These are phyloP conservation scores for Pandemis cinnamomeana DNA, from an alignment of 2,888 invertebrate species.

Conservation along the genomic window DNA sequence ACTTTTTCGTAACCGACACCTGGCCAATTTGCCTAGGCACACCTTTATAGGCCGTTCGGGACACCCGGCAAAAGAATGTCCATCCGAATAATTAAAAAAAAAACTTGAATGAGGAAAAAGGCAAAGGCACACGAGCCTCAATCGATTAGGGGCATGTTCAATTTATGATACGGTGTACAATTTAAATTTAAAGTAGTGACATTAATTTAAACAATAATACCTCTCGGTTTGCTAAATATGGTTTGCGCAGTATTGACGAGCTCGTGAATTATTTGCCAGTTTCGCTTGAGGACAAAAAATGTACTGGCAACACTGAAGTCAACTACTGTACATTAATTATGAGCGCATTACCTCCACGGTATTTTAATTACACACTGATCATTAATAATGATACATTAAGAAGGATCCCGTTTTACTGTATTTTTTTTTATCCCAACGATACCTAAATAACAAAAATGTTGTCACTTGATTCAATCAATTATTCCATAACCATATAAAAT, in stretches of 20 bases:
- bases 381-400: background rate
- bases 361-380: background rate
- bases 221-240: constrained; percentile 12
- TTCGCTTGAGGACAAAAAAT: constrained; percentile 11
- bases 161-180: constrained; percentile 20
- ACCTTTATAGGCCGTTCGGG: constrained; percentile 57
- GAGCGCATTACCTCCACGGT: background rate
- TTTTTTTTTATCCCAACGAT: too few relatives aligned
- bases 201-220: constrained; percentile 22
- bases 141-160: constrained; percentile 19
- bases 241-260: background rate
- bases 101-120: constrained; percentile 20
- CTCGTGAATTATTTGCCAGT: constrained; percentile 21
- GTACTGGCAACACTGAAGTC: background rate
- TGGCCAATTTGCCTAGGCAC: constrained; percentile 69
- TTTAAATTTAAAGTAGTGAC: constrained; percentile 13
- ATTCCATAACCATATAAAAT: too few relatives aligned
- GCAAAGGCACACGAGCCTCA: constrained; percentile 3
- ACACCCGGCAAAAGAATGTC: constrained; percentile 63
- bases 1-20: constrained; percentile 74
- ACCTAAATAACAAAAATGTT: too few relatives aligned
- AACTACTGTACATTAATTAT: too few relatives aligned
- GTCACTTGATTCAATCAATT: too few relatives aligned
- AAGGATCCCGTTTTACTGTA: background rate
- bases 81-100: constrained; percentile 20